Evolutionary conservation across 2,113 vertebrate genomes (phyloP).

Genomic region (Lagopus leucura): DNA sequence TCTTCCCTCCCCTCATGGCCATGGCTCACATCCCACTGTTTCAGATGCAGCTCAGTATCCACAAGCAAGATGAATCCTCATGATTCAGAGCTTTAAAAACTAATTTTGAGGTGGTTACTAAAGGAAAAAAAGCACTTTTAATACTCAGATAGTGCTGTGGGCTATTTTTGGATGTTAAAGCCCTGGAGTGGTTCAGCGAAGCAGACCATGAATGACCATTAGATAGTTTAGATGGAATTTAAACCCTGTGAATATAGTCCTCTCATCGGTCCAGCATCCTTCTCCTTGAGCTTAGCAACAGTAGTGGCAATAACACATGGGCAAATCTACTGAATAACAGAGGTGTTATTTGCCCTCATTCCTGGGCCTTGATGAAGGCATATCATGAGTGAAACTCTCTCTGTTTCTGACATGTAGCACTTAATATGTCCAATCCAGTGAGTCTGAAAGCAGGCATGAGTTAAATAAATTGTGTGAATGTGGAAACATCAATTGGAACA

Average conservation of each 20-base stretch:
- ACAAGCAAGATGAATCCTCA: neutral
- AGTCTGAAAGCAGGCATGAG: neutral
- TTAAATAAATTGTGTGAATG: neutral
- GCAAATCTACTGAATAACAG: neutral
- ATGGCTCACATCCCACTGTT: neutral
- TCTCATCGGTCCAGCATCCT: neutral
- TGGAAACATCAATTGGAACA: neutral
- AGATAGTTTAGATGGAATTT: neutral
- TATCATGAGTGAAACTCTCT: neutral
- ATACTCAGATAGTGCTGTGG: neutral
- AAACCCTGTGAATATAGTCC: neutral
- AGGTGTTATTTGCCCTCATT: neutral
- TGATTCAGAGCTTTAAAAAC: neutral
- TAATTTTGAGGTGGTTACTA: neutral
- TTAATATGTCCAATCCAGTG: fast-evolving
- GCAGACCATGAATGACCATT: neutral
- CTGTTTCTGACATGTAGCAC: neutral
- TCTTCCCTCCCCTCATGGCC: neutral
- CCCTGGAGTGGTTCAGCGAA: neutral
- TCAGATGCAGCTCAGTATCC: neutral
- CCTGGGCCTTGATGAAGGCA: neutral
- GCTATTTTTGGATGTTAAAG: neutral
- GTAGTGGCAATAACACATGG: neutral
- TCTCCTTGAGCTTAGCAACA: neutral
- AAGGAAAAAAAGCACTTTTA: neutral